Conservation (phyloP, 2,797 vertebrate genomes). For the Labroides dimidiatus region DNA sequence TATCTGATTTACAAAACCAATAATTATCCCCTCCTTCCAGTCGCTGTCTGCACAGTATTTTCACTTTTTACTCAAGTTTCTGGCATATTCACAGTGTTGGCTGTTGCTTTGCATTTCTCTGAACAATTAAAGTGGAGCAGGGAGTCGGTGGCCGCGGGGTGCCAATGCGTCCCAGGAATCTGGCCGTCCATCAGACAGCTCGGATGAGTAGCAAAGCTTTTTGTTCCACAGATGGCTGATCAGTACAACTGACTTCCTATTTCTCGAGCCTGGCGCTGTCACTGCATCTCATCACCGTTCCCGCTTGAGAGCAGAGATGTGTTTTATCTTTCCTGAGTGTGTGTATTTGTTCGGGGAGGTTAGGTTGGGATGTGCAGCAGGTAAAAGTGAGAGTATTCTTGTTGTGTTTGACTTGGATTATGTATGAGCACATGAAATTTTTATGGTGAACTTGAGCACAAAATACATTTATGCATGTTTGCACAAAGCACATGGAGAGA, state of each 20-base stretch:
- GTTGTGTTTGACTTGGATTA: conserved; percentile 45
- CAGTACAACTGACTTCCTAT: conserved; percentile 79
- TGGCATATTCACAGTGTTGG: conserved; percentile 52
- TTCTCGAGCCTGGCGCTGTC: conserved; percentile 68
- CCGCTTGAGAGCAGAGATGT: conserved; percentile 54
- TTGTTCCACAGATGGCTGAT: conserved; percentile 86
- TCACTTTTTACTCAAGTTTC: conserved; percentile 38
- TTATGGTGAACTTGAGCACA: conserved; percentile 42
- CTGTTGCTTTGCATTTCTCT: conserved; percentile 52
- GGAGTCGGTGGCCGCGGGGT: conserved; percentile 55
- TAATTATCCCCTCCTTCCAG: not conserved
- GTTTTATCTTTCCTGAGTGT: conserved; percentile 31
- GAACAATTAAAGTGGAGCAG: conserved; percentile 72
- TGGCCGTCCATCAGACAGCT: conserved; percentile 76
- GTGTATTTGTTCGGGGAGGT: conserved; percentile 25
- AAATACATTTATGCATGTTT: conserved; percentile 24
- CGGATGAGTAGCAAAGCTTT: conserved; percentile 76
- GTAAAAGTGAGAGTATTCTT: conserved; percentile 38
- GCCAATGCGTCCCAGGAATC: conserved; percentile 70
- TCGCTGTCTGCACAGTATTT: conserved; percentile 17
- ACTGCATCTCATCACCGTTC: conserved; percentile 62
- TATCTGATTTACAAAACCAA: not conserved
- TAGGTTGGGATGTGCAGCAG: conserved; percentile 40
- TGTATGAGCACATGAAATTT: conserved; percentile 49
- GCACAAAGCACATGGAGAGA: conserved; percentile 25